A percentile compares a stretch with the other conserved stretches of the same genome.
These are phyloP conservation scores for Zoanthus sansibaricus DNA, from an alignment of 92 coral and sea anemone genomes.

Conservation along the genomic window DNA sequence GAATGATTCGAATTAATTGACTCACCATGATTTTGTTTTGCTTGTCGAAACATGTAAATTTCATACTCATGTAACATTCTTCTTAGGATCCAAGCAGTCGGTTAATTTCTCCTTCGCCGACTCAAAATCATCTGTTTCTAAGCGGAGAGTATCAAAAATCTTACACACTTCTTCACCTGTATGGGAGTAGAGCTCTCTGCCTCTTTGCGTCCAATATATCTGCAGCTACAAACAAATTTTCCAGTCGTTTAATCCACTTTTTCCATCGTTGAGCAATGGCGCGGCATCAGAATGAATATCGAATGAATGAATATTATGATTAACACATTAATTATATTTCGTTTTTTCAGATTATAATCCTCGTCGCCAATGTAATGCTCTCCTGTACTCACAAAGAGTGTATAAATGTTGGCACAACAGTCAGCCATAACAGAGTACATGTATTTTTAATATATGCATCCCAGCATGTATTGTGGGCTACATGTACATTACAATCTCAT, in stretches of 20 bases:
- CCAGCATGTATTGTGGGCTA: too few relatives aligned
- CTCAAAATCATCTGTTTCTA: conserved; percentile 41
- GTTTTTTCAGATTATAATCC: too few relatives aligned
- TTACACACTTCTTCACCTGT: conserved; percentile 25
- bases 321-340: too few relatives aligned
- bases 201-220: conserved; percentile 49
- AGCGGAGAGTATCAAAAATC: conserved; percentile 9
- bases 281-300: conserved; percentile 53
- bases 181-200: conserved; percentile 45
- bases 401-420: too few relatives aligned
- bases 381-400: too few relatives aligned
- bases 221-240: conserved; percentile 63
- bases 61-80: conserved; percentile 35
- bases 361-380: too few relatives aligned
- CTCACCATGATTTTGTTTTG: conserved; percentile 74
- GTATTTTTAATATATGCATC: too few relatives aligned
- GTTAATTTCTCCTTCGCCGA: conserved; percentile 43
- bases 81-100: conserved; percentile 53
- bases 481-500: too few relatives aligned
- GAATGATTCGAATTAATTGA: conserved; percentile 70
- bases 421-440: too few relatives aligned
- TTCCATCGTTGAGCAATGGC: conserved; percentile 49
- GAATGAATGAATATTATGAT: too few relatives aligned
- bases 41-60: conserved; percentile 69
- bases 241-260: conserved; percentile 60